Evolutionary conservation across 2,113 vertebrate species (phyloP).

Genomic region (Macroglossus sobrinus): DNA sequence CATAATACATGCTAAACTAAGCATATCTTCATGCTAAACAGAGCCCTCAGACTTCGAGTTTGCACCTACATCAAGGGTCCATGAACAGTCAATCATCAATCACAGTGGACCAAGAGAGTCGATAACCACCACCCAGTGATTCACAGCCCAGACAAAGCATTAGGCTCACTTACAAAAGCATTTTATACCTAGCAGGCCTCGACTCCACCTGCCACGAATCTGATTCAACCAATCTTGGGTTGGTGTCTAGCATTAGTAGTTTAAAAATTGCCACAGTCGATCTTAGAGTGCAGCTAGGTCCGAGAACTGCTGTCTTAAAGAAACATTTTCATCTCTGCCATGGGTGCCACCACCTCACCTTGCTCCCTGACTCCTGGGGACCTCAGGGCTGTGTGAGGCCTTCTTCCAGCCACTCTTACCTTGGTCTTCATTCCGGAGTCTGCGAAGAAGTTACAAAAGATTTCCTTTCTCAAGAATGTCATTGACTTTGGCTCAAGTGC

Average conservation of each 20-base stretch:
- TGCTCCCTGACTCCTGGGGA: neutral
- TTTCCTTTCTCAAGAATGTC: neutral
- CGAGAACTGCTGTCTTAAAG: neutral
- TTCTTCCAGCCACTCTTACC: neutral
- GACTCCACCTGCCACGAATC: neutral
- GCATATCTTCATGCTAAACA: neutral
- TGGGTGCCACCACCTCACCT: fast-evolving
- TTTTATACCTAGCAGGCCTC: neutral
- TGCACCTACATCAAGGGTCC: neutral
- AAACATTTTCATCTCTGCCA: neutral
- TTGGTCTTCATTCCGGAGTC: neutral
- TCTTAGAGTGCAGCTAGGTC: neutral
- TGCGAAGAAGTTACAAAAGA: neutral
- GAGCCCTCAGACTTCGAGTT: neutral
- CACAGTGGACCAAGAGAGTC: neutral
- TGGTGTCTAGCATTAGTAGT: neutral
- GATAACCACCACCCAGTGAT: neutral
- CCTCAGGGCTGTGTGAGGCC: fast-evolving
- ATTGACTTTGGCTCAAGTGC: neutral
- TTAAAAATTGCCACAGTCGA: neutral
- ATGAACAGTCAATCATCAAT: neutral
- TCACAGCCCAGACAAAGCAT: neutral
- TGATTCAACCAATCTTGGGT: neutral
- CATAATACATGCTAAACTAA: neutral
- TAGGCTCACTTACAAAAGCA: neutral